phyloP scores from a whole-genome alignment of 2,113 vertebrate species.

The Phycodurus eques region DNA sequence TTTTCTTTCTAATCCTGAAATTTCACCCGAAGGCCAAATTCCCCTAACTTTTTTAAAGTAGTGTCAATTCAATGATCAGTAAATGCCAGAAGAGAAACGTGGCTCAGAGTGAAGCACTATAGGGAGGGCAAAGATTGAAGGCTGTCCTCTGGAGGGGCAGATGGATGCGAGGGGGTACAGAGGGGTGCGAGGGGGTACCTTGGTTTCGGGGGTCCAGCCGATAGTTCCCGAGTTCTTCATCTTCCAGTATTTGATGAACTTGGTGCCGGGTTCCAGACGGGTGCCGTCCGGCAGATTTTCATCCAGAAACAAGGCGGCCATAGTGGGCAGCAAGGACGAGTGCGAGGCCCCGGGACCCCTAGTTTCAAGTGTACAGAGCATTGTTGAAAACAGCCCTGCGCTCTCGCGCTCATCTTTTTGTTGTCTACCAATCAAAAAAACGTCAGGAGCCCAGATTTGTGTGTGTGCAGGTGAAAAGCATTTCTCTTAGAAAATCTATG shows the following conservation, averaged over 20 bases:
- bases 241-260: conserved; percentile 97
- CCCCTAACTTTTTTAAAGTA: background rate
- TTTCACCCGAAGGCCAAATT: background rate
- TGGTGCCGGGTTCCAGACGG: conserved; percentile 87
- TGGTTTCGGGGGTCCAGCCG: conserved; percentile 92
- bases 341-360: conserved; percentile 84
- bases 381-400: conserved; percentile 76
- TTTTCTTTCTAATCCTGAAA: background rate
- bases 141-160: conserved; percentile 43
- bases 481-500: conserved; percentile 73
- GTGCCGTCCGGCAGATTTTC: conserved; percentile 98
- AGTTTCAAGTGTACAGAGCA: conserved; percentile 79
- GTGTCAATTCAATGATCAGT: background rate
- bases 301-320: conserved; percentile 95
- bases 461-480: conserved; percentile 68
- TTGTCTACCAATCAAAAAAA: conserved; percentile 69
- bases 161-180: conserved; percentile 45
- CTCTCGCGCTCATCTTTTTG: conserved; percentile 65
- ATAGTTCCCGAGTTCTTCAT: conserved; percentile 95
- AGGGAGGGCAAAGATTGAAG: conserved; percentile 42
- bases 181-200: conserved; percentile 65
- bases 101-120: conserved; percentile 43
- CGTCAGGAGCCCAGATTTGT: conserved; percentile 64
- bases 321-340: conserved; percentile 84
- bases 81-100: conserved; percentile 30